These are phyloP conservation scores for Numenius phaeopus DNA, from an alignment of 2,797 vertebrate genomes.

Conservation along the genomic window DNA sequence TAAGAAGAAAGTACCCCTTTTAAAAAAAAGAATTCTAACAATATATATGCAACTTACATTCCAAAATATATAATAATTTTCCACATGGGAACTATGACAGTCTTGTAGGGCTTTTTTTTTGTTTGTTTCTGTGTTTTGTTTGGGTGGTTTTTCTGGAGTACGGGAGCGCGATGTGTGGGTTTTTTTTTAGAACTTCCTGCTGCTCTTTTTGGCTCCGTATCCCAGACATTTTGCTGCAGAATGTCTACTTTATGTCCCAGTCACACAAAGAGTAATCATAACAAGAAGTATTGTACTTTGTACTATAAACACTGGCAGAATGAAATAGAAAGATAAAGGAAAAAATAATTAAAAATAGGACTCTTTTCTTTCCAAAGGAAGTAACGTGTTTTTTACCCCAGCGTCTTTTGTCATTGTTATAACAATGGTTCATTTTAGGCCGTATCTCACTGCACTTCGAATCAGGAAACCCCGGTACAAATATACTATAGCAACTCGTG, in stretches of 20 bases:
- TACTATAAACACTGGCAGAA: conserved; percentile 15
- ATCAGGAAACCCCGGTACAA: conserved; percentile 20
- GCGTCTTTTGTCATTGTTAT: background rate
- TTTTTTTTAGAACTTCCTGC: conserved; percentile 27
- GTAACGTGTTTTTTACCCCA: background rate
- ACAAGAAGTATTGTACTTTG: background rate
- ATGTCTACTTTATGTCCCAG: background rate
- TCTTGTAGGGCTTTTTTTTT: background rate
- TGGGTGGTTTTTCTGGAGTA: background rate
- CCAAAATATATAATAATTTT: background rate
- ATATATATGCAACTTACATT: background rate
- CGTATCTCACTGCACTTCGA: background rate
- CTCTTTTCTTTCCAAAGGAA: conserved; percentile 31
- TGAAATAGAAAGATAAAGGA: conserved; percentile 27
- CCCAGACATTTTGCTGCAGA: background rate
- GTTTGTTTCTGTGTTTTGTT: background rate
- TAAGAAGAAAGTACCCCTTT: background rate
- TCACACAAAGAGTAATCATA: background rate
- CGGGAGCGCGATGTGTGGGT: no score
- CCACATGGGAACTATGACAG: background rate
- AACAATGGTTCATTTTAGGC: conserved; percentile 40
- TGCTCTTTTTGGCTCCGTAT: background rate
- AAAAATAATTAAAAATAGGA: conserved; percentile 42
- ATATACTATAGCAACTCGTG: background rate
- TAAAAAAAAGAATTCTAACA: background rate